Base-by-base conservation (phyloP, 2,888 invertebrate species). In the Encarsia formosa region DNA sequence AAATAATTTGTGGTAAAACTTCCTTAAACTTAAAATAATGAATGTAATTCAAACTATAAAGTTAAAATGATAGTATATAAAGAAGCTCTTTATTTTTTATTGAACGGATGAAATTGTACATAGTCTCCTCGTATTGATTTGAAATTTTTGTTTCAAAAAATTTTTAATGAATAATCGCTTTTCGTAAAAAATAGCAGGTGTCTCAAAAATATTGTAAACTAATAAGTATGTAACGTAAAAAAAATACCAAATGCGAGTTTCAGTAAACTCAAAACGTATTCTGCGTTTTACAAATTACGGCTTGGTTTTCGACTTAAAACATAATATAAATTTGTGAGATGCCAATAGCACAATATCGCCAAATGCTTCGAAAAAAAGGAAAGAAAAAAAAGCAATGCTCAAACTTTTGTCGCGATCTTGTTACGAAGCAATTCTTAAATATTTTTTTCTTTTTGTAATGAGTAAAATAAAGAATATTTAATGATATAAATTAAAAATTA, bases 121-220 rank as follows among this genome's bases (percentile, higher is more conserved):
- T 55, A 55, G 47, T 48, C 18, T 24, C 40, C 40, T 55, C 24
- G n/a, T n/a, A 19, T 40, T 41, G 31, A 20, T 46, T 38, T 18
- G 6, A 46, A 34, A 43, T 34, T 43, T 35, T 40, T 44, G 34
- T 44, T 34, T 8, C 23, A 31, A 46, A 31, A 29, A 41, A 37
- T 38, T 35, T 31, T 38, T 29, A 22, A 46, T 48, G 35, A 29
- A 54, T 34, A 41, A 26, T 37, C 5, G 11, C 6, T 55, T 43
- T 51, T 23, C 29, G 44, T 45, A 31, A 24, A 46, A 40, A 41
- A 34, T 35, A 50, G 44, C 23, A 26, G 45, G 49, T 56, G 52
- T 56, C 49, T 56, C 44, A 42, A 51, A 62, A 58, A 61, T 63
- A 64, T 60, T 63, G 59, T 66, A 64, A 64, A 63, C 59, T 62